phyloP scores from a whole-genome alignment of 2,113 vertebrate genomes.

The Sminthopsis crassicaudata region DNA sequence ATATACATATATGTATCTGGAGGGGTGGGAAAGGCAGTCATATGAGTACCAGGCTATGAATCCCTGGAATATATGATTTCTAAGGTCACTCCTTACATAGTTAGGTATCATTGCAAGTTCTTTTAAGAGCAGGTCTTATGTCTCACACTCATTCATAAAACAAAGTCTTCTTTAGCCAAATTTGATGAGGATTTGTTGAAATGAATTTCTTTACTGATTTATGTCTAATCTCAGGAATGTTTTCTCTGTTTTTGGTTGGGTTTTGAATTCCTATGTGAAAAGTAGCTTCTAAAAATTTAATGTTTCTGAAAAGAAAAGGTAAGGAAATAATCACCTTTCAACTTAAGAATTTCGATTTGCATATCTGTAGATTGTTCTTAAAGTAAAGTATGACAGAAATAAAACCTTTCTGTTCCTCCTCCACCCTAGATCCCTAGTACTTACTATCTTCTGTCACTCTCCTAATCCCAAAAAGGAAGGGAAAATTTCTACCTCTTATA shows the following conservation, averaged over 20 bases:
- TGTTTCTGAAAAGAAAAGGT: background rate
- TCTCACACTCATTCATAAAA: background rate
- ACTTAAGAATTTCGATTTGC: background rate
- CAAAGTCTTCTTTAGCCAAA: background rate
- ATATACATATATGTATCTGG: background rate
- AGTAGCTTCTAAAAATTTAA: background rate
- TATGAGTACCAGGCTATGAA: too few relatives aligned
- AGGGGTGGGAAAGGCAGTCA: too few relatives aligned
- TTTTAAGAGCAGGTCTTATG: background rate
- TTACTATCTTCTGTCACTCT: background rate
- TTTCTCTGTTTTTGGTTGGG: background rate
- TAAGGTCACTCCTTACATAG: too few relatives aligned
- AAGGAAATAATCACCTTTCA: background rate
- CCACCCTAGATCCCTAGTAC: background rate
- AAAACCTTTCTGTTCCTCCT: background rate
- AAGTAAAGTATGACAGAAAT: background rate
- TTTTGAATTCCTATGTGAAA: background rate
- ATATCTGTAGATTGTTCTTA: background rate
- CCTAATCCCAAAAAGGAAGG: background rate
- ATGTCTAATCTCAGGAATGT: background rate
- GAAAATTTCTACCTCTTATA: background rate
- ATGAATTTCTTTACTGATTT: background rate
- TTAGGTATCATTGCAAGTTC: background rate
- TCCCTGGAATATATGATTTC: too few relatives aligned
- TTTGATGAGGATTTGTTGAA: background rate